Conservation (phyloP, 2,888 invertebrate species). For the Hydrotaea diabolus region DNA sequence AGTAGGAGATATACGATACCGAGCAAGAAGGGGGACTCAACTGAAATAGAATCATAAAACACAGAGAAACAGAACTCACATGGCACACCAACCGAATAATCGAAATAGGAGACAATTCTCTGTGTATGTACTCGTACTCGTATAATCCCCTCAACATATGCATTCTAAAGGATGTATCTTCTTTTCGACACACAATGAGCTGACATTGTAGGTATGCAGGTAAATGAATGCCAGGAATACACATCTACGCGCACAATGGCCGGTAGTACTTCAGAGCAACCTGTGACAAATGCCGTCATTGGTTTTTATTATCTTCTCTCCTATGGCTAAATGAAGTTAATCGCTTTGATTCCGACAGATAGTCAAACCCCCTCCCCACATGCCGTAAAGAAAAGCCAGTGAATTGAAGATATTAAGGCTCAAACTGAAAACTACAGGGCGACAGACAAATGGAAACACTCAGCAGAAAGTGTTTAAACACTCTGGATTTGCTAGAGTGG, state of each 20-base stretch:
- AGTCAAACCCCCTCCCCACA: not conserved
- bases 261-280: constrained; percentile 3
- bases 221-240: no score
- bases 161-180: constrained; percentile 14
- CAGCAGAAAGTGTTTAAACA: constrained; percentile 15
- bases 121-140: constrained; percentile 26
- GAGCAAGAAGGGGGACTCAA: constrained; percentile 5
- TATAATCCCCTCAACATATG: not conserved
- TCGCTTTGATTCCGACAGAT: constrained; percentile 46
- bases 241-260: no score
- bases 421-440: not conserved
- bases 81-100: not conserved
- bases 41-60: constrained; percentile 32
- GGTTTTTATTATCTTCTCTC: constrained; percentile 58
- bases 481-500: not conserved
- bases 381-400: not conserved
- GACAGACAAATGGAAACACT: not conserved
- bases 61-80: not conserved
- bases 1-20: not conserved
- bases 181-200: no score
- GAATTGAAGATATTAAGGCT: not conserved
- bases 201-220: no score
- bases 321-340: constrained; percentile 59
- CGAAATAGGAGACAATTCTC: constrained; percentile 14
- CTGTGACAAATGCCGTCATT: constrained; percentile 58